These are phyloP conservation scores for Osedax fenrisi DNA, from an alignment of 2,888 invertebrate genomes.

Conservation along the genomic window DNA sequence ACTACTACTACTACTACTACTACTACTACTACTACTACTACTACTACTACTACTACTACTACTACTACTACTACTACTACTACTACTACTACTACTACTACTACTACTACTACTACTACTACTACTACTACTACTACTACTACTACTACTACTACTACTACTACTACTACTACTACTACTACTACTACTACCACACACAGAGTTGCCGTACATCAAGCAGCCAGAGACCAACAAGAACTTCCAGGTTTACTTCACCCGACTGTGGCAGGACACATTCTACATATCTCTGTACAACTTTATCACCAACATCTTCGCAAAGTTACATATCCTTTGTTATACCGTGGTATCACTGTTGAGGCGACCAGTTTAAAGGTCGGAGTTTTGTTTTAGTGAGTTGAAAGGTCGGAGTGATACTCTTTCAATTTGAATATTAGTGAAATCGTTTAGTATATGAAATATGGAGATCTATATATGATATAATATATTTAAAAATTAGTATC, in stretches of 20 bases:
- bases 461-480: no score
- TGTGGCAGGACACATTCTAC: constrained; percentile 86
- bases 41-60: constrained; percentile 1
- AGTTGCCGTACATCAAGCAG: constrained; percentile 76
- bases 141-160: background rate
- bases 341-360: no score
- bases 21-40: constrained; percentile 1
- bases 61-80: background rate
- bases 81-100: background rate
- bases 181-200: constrained; percentile 52
- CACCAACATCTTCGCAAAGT: constrained; percentile 66
- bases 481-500: no score
- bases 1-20: background rate
- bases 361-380: no score
- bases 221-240: constrained; percentile 80
- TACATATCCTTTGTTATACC: constrained; percentile 45
- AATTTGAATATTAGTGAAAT: no score
- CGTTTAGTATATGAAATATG: no score
- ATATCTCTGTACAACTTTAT: constrained; percentile 82
- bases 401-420: no score
- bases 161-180: background rate
- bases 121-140: background rate
- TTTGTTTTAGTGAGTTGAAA: no score
- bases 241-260: constrained; percentile 71
- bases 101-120: constrained; percentile 1